phyloP scores from a whole-genome alignment of 2,113 vertebrate genomes.

The Chamaea fasciata region DNA sequence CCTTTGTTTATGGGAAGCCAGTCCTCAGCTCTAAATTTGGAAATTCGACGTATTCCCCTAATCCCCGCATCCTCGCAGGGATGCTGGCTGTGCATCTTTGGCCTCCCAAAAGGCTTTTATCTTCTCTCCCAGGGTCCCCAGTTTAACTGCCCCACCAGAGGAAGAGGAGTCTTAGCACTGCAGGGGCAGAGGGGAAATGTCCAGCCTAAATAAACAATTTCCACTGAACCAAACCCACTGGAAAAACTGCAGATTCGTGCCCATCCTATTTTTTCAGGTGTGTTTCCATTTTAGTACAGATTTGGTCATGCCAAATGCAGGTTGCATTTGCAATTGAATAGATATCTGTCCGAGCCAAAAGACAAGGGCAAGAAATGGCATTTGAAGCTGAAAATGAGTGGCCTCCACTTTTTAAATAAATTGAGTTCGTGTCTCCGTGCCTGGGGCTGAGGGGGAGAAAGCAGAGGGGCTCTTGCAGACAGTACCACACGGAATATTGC shows the following conservation, averaged over 20 bases:
- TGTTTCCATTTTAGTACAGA: not conserved
- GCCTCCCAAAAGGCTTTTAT: slow-evolving; percentile 59
- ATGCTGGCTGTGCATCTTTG: slow-evolving; percentile 30
- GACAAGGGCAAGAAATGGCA: not conserved
- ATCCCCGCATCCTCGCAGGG: slow-evolving; percentile 51
- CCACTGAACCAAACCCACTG: not conserved
- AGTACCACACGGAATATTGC: slow-evolving; percentile 31
- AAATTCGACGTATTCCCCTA: slow-evolving; percentile 70
- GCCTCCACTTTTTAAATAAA: not conserved
- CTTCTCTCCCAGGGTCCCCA: not conserved
- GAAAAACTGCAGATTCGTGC: not conserved
- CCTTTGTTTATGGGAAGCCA: slow-evolving; percentile 83
- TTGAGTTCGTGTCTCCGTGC: not conserved
- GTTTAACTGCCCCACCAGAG: not conserved
- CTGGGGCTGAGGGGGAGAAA: not conserved
- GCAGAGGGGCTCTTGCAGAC: slow-evolving; percentile 4
- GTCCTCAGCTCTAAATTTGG: slow-evolving; percentile 85
- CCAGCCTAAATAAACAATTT: not conserved
- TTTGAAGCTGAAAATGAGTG: not conserved
- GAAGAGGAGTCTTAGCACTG: slow-evolving; percentile 2
- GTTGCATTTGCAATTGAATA: not conserved
- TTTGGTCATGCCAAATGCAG: not conserved
- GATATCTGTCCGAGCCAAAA: not conserved
- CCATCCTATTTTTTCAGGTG: not conserved
- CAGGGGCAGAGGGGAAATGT: slow-evolving; percentile 39